Evolutionary conservation across 2,113 vertebrate genomes (phyloP), one percentile per base, ranked within the genome.

Genomic region (Nycticebus coucang): DNA sequence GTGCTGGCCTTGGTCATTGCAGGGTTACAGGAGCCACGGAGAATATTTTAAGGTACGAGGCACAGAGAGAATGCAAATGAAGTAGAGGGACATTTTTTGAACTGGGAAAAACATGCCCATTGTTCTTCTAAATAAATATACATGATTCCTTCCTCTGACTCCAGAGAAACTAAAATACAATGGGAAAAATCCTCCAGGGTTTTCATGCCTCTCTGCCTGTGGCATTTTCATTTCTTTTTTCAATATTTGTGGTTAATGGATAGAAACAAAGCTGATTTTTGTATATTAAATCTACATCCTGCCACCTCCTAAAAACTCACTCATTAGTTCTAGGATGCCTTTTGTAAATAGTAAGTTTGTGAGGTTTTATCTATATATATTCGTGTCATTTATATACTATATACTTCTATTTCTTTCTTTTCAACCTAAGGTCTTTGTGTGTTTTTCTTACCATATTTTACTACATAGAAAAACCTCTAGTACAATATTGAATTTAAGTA

Each of bases 251-350:
- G 28, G 19, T 21, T 41, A 94, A 57, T 33, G 19, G 10, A 60
- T 69, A 60, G 50, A 89, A 89, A 83, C 45, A 85, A 18, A 90
- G 14, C 68, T 78, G 22, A 85, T 33, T 69, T 78, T 85, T 90
- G 17, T 35, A 28, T 55, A 53, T 12, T 59, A 50, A 68, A 59
- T 10, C 4, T 53, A 50, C 24, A 18, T 30, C 12, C 60, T 84
- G 4, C 18, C 35, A 53, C 9, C 17, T 50, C 33, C 11, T 33
- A 88, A 88, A 89, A 28, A 45, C 6, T 59, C 30, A 45, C n/a
- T 89, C 66, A 33, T 74, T 71, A 50, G 24, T 30, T 88, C 57
- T 41, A n/a, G 68, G 35, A 30, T 59, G 22, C 15, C 10, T 35
- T 35, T 64, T 68, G 21, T n/a, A 57, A 64, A n/a, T 21, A 35